Conservation (phyloP, 1,140 invertebrate genomes). For the Drosophila varians region DNA sequence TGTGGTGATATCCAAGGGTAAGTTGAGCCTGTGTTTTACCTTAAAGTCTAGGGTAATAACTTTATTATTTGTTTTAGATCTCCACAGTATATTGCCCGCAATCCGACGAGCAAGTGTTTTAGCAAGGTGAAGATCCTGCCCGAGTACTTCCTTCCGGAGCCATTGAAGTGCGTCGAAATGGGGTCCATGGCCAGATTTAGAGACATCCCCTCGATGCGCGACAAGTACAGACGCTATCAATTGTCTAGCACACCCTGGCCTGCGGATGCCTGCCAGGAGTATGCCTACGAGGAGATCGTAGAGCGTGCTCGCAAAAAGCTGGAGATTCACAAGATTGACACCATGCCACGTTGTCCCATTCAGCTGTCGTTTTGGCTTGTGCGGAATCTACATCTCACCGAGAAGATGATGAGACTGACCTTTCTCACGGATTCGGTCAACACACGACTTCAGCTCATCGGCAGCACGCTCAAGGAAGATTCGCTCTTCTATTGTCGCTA, state of each 20-base stretch:
- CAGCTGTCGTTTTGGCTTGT: slow-evolving; percentile 91
- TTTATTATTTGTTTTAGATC: slow-evolving; percentile 26
- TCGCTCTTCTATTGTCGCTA: slow-evolving; percentile 87
- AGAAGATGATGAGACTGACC: slow-evolving; percentile 87
- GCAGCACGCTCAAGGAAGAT: slow-evolving; percentile 85
- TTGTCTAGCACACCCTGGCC: slow-evolving; percentile 85
- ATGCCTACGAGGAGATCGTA: slow-evolving; percentile 86
- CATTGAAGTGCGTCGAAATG: slow-evolving; percentile 84
- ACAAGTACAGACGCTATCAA: slow-evolving; percentile 83
- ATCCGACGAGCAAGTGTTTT: slow-evolving; percentile 70
- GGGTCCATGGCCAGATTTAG: slow-evolving; percentile 83
- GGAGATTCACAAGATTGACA: slow-evolving; percentile 80
- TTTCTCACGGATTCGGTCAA: slow-evolving; percentile 87
- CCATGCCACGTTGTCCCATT: slow-evolving; percentile 86
- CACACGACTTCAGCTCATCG: slow-evolving; percentile 87
- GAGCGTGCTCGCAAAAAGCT: slow-evolving; percentile 78
- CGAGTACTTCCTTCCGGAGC: slow-evolving; percentile 85
- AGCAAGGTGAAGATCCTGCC: slow-evolving; percentile 88
- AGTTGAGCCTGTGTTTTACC: slow-evolving; percentile 4
- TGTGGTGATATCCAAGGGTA: slow-evolving; percentile 65
- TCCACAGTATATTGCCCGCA: slow-evolving; percentile 66
- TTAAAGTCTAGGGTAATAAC: neutral
- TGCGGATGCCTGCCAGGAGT: slow-evolving; percentile 87
- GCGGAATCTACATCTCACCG: slow-evolving; percentile 85
- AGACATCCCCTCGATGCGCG: slow-evolving; percentile 71